Conservation (phyloP, 2,797 vertebrate genomes). For the Gouania willdenowi region DNA sequence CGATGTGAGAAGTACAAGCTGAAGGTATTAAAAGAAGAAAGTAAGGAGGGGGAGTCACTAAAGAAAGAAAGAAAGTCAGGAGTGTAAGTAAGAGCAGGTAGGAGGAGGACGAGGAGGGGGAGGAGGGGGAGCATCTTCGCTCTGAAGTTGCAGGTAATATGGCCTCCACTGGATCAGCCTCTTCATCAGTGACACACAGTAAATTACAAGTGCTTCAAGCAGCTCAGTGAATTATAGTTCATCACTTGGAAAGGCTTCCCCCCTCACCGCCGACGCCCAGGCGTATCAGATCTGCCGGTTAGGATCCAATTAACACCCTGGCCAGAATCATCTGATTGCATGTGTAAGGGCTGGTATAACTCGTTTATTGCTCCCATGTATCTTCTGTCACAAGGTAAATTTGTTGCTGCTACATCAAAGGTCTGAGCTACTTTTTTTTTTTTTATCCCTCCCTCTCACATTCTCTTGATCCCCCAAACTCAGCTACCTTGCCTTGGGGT, state of each 20-base stretch:
- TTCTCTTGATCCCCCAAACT: constrained; percentile 74
- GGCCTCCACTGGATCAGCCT: constrained; percentile 97
- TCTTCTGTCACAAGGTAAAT: constrained; percentile 99
- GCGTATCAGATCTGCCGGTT: constrained; percentile 99
- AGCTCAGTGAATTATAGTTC: constrained; percentile 99
- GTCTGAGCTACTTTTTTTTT: constrained; percentile 65
- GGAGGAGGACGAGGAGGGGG: background rate
- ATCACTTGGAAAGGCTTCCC: constrained; percentile 96
- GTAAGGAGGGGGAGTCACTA: constrained; percentile 6
- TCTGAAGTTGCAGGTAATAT: constrained; percentile 95
- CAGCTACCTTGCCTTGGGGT: constrained; percentile 81
- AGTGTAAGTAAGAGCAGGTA: constrained; percentile 21
- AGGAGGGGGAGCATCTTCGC: constrained; percentile 63
- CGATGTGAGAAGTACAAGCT: too few relatives aligned
- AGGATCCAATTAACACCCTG: constrained; percentile 99
- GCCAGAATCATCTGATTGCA: constrained; percentile 98
- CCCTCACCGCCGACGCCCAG: constrained; percentile 82
- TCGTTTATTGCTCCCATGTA: constrained; percentile 97
- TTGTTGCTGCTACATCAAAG: constrained; percentile 97
- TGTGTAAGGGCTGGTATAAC: constrained; percentile 95
- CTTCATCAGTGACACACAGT: constrained; percentile 99
- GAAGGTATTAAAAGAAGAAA: too few relatives aligned
- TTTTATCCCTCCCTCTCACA: constrained; percentile 70
- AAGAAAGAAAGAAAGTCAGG: constrained; percentile 33
- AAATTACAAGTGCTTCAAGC: constrained; percentile 99